A percentile compares a stretch with the other conserved stretches of the same genome.
Conservation (phyloP, 2,888 invertebrate genomes). For the Pantelozetes paolii region DNA sequence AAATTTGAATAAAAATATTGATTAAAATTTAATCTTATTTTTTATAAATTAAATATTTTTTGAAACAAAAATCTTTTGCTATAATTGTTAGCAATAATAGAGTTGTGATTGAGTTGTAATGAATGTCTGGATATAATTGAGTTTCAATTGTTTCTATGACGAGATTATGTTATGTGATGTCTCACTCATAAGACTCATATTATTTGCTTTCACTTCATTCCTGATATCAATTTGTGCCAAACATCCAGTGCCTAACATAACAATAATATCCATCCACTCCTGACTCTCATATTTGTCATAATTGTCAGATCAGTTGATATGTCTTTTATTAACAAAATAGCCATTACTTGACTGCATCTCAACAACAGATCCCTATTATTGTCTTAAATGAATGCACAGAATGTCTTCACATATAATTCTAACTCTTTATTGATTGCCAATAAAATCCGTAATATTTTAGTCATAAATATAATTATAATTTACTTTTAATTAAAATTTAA, state of each 20-base stretch:
- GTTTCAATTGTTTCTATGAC: slow-evolving; percentile 34
- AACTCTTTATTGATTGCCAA: neutral
- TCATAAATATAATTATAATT: too few species aligned
- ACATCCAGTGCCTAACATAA: neutral
- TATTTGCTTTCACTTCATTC: slow-evolving; percentile 18
- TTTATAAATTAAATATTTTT: too few species aligned
- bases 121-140: slow-evolving; percentile 1
- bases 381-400: neutral
- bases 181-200: slow-evolving; percentile 25
- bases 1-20: too few species aligned
- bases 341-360: slow-evolving; percentile 3
- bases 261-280: neutral
- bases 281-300: slow-evolving; percentile 29
- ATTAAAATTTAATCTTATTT: too few species aligned
- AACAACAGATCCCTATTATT: neutral
- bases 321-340: neutral
- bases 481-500: too few species aligned
- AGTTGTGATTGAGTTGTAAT: slow-evolving; percentile 9
- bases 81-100: neutral
- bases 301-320: neutral
- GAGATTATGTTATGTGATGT: slow-evolving; percentile 22
- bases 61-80: neutral
- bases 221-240: slow-evolving; percentile 6
- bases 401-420: neutral
- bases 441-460: neutral